Evolutionary conservation across 2,888 invertebrate genomes (phyloP), one percentile per base, ranked within the genome.

Genomic region (Drosophila borborema): DNA sequence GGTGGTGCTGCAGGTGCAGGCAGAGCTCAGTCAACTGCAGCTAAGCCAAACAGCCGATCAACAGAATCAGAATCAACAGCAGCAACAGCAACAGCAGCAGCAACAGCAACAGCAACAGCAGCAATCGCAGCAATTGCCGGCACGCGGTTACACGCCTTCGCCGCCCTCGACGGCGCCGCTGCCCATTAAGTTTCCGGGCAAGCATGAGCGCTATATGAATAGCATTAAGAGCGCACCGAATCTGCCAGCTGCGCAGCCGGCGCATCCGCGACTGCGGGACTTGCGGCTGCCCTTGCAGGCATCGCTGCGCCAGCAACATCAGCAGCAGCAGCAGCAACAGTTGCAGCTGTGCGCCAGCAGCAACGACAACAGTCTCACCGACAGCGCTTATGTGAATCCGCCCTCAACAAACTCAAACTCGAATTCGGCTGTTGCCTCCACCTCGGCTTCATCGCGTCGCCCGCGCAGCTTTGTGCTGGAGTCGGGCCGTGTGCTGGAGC

Each of bases 161-260:
- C 97, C 97, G 55, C 97, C 97, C 65, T 97, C 97, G 69, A 97
- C 97, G 23, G 97, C 97, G 2, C 97, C 97, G 28, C 93, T 97
- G 81, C 97, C 97, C 3, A 95, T 96, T 72, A 97, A 97, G 92
- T 97, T 97, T 93, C 96, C 95, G 80, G 94, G 90, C 31, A 96
- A 96, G 84, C 93, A 93, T 70, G 96, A 96, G 73, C 89, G 90
- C 64, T 94, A 95, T 74, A 96, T 96, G 95, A 96, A 96, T 92
- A 96, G 97, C 90, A 96, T 97, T 71, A 95, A 96, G 86, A 97
- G 97, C 92, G 96, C 97, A 7, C 97, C 97, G 0, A 96, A 96
- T 91, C 93, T 97, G 88, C 96, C 97, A 28, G 94, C 95, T 12
- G 94, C 94, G 43, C 94, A 94, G 70, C 95, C 95, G 83, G 95